These are phyloP conservation scores for Pemphigus obesinymphae DNA, from an alignment of 1,140 invertebrate species.

Conservation along the genomic window DNA sequence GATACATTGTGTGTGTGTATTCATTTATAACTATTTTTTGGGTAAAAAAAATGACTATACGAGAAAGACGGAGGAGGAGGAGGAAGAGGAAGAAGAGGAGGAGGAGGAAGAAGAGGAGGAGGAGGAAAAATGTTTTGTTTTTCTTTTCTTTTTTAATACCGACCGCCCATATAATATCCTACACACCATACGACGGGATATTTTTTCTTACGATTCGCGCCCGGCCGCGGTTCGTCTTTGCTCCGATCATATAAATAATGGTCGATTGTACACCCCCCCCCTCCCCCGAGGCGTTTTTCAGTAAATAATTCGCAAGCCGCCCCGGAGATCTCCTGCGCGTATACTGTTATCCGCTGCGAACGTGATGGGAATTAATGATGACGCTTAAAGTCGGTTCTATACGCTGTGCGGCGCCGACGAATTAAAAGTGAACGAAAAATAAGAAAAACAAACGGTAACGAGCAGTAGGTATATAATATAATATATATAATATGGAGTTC, in stretches of 20 bases:
- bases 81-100: no score
- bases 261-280: constrained; percentile 13
- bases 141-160: constrained; percentile 4
- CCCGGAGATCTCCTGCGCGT: no score
- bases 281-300: background rate
- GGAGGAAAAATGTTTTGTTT: background rate
- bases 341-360: background rate
- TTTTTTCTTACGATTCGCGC: no score
- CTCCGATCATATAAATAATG: constrained; percentile 16
- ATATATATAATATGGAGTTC: background rate
- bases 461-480: no score
- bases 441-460: background rate
- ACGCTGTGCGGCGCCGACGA: no score
- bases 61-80: no score
- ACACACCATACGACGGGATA: background rate
- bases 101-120: background rate
- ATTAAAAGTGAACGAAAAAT: background rate
- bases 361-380: constrained; percentile 22
- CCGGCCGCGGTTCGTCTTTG: background rate
- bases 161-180: background rate
- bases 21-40: constrained; percentile 20
- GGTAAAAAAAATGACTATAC: no score
- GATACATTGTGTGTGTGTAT: background rate
- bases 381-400: background rate
- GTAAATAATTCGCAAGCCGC: constrained; percentile 5